phyloP scores from a whole-genome alignment of 1,140 invertebrate species.

The Temnothorax longispinosus region DNA sequence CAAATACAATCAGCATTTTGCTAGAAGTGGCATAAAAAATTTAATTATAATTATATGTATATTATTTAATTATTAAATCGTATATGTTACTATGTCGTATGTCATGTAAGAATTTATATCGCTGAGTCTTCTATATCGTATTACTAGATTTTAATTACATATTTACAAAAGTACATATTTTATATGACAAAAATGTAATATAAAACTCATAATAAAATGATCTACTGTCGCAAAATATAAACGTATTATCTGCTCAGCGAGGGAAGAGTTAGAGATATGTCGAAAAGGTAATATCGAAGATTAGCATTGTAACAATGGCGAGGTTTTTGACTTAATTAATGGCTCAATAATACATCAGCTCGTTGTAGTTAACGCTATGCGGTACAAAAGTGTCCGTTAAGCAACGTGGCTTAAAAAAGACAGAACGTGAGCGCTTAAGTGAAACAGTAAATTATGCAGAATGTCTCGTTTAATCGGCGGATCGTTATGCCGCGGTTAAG shows the following conservation, averaged over 20 bases:
- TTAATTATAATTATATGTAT: no score
- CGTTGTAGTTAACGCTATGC: background rate
- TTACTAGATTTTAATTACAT: background rate
- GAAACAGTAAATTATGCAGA: constrained; percentile 29
- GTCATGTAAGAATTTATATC: background rate
- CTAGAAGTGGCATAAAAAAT: background rate
- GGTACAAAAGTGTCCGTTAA: constrained; percentile 33
- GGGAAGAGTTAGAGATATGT: constrained; percentile 1
- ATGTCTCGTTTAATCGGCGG: constrained; percentile 3
- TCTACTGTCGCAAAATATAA: background rate
- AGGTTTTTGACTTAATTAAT: constrained; percentile 36
- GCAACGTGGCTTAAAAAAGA: background rate
- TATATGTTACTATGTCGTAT: background rate
- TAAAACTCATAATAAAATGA: background rate
- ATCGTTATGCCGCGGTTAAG: constrained; percentile 36
- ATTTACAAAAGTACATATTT: background rate
- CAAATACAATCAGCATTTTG: background rate
- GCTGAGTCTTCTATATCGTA: background rate
- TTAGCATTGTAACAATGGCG: constrained; percentile 15
- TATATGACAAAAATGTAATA: background rate
- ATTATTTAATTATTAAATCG: background rate
- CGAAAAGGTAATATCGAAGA: background rate
- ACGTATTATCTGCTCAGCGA: background rate
- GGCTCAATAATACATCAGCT: constrained; percentile 1
- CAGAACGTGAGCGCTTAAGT: background rate